Conservation (phyloP, 2,797 vertebrate species). For the Alca torda region DNA sequence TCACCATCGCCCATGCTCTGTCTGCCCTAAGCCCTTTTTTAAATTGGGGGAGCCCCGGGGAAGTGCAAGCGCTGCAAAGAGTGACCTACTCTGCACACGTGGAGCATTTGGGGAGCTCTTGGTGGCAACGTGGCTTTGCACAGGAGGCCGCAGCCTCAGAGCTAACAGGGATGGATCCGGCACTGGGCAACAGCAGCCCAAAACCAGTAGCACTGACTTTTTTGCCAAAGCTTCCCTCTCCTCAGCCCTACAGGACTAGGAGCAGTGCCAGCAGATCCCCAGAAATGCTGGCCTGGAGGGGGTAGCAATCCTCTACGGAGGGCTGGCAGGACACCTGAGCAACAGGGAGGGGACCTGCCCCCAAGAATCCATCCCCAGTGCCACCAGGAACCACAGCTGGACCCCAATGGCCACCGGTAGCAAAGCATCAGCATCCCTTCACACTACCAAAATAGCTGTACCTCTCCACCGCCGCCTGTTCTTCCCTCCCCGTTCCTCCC, state of each 20-base stretch:
- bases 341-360: neutral
- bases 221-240: neutral
- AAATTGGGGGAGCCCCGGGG: neutral
- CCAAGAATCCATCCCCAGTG: neutral
- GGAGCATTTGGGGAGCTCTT: neutral
- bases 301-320: too few relatives aligned
- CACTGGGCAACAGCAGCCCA: neutral
- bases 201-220: neutral
- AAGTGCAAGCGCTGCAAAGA: neutral
- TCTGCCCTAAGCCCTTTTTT: neutral
- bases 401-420: accelerated
- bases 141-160: neutral
- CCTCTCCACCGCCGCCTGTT: accelerated
- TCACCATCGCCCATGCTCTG: neutral
- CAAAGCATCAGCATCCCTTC: neutral
- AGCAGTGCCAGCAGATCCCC: neutral
- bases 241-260: accelerated
- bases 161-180: neutral
- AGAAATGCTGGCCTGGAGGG: neutral
- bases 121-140: neutral
- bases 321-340: accelerated
- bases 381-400: neutral
- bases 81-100: neutral
- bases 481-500: neutral
- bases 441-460: accelerated